Evolutionary conservation across 1,140 invertebrate genomes (phyloP).

Genomic region (Nixonia krombeini): DNA sequence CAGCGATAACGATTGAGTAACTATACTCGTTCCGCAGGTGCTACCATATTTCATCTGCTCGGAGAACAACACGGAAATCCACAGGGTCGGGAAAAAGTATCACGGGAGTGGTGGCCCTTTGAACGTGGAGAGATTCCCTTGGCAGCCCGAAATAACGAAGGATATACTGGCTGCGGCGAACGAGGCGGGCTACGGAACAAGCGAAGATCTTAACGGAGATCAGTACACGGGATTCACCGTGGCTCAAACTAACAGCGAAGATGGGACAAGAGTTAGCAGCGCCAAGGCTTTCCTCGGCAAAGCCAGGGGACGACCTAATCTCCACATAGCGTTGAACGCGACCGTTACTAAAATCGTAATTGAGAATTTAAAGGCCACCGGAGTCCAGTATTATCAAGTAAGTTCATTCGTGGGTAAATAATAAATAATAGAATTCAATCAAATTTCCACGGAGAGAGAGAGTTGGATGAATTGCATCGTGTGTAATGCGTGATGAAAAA

Average conservation of each 20-base stretch:
- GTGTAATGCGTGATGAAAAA: too few relatives aligned
- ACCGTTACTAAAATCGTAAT: slow-evolving; percentile 77
- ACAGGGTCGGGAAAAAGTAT: slow-evolving; percentile 56
- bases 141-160: slow-evolving; percentile 65
- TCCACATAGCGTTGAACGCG: slow-evolving; percentile 80
- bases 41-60: slow-evolving; percentile 74
- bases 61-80: slow-evolving; percentile 71
- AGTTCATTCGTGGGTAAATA: too few relatives aligned
- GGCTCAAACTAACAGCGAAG: slow-evolving; percentile 71
- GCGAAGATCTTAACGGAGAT: slow-evolving; percentile 74
- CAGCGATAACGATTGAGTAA: neutral
- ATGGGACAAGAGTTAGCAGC: slow-evolving; percentile 79
- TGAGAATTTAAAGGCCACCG: slow-evolving; percentile 73
- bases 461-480: neutral
- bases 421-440: neutral
- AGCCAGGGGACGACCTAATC: slow-evolving; percentile 75
- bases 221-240: slow-evolving; percentile 68
- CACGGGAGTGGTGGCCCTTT: slow-evolving; percentile 65
- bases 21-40: slow-evolving; percentile 56
- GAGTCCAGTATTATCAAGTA: slow-evolving; percentile 73
- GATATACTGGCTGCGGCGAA: slow-evolving; percentile 74
- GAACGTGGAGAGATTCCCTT: slow-evolving; percentile 69
- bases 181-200: slow-evolving; percentile 73
- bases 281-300: slow-evolving; percentile 79
- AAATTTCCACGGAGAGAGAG: neutral